Conservation (phyloP, 2,797 vertebrate species). For the Sebastes dallii region DNA sequence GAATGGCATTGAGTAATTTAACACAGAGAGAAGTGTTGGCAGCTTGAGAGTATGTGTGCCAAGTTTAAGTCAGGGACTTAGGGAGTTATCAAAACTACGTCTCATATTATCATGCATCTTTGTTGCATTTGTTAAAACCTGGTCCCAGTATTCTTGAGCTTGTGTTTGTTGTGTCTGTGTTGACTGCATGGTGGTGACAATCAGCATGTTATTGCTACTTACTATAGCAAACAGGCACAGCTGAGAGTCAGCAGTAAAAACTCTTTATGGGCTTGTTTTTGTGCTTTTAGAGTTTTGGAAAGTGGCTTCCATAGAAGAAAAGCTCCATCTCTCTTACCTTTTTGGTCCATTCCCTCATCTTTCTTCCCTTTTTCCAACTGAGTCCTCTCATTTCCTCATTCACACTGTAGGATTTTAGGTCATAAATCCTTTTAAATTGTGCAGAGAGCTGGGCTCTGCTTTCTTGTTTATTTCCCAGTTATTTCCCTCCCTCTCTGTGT, state of each 20-base stretch:
- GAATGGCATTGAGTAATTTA: not conserved
- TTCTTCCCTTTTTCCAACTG: not conserved
- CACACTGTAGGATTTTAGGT: not conserved
- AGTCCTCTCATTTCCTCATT: slow-evolving; percentile 8
- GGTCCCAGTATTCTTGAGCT: not conserved
- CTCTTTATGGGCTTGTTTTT: slow-evolving; percentile 51
- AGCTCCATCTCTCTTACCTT: not conserved
- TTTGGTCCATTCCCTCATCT: not conserved
- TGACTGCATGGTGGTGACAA: not conserved
- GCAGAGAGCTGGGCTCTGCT: not conserved
- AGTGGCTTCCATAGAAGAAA: slow-evolving; percentile 1
- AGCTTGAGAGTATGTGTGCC: not conserved
- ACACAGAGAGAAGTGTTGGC: not conserved
- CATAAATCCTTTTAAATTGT: slow-evolving; percentile 4
- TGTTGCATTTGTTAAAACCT: not conserved
- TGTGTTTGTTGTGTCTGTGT: not conserved
- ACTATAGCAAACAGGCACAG: not conserved
- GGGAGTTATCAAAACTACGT: not conserved
- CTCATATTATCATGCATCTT: not conserved
- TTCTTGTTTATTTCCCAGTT: not conserved
- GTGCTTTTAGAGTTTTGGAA: slow-evolving; percentile 31
- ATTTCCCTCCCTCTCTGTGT: not conserved
- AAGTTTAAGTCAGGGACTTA: not conserved
- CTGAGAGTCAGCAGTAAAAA: slow-evolving; percentile 17
- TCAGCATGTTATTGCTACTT: slow-evolving; percentile 6